Evolutionary conservation across 2,113 vertebrate genomes (phyloP).

Genomic region (Podiceps cristatus): DNA sequence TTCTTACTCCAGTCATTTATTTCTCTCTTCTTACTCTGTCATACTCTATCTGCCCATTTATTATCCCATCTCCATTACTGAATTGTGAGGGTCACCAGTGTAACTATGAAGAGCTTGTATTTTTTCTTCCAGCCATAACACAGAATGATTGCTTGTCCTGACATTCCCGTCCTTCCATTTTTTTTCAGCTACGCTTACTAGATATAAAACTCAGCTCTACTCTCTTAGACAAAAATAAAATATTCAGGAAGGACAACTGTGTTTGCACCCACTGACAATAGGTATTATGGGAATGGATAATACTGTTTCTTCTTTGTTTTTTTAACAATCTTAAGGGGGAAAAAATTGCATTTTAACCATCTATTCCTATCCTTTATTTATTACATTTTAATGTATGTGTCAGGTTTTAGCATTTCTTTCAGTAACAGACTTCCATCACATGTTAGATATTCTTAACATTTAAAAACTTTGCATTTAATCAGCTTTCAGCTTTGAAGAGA

Average conservation of each 20-base stretch:
- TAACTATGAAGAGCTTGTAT: neutral
- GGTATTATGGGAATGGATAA: neutral
- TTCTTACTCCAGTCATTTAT: neutral
- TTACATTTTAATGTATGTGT: neutral
- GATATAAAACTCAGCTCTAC: neutral
- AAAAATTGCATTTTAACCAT: neutral
- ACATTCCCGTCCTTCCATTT: neutral
- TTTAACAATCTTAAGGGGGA: neutral
- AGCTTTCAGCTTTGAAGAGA: neutral
- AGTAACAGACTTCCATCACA: neutral
- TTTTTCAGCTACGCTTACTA: neutral
- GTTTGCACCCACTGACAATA: neutral
- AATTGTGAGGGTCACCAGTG: neutral
- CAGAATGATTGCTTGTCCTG: neutral
- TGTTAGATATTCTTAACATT: neutral
- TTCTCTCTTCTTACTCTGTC: neutral
- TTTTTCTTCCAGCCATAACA: neutral
- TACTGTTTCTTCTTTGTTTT: neutral
- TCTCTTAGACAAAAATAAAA: neutral
- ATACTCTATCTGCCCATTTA: neutral
- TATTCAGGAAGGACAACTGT: neutral
- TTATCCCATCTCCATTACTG: neutral
- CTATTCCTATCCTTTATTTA: neutral
- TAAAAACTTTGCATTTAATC: neutral
- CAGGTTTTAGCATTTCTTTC: neutral